Evolutionary conservation across 2,888 invertebrate species (phyloP), one percentile per base, ranked within the genome.

Genomic region (Drosophila hamatofila): DNA sequence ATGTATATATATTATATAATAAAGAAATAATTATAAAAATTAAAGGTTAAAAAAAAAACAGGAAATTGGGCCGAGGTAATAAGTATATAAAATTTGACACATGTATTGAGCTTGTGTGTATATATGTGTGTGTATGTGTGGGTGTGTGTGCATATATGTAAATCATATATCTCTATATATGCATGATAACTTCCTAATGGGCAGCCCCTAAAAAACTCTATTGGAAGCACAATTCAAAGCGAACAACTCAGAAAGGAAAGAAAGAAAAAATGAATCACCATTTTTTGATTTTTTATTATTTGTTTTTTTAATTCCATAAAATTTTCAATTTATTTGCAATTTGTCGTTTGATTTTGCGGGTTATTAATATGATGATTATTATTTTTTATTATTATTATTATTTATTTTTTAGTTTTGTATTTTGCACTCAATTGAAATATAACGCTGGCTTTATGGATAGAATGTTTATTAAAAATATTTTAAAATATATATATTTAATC

Each of bases 211-310:
- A 79, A 80, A 49, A 49, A 49, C 62, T 75, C 42, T 72, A 92
- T 92, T 90, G 92, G 92, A 91, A 92, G 92, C 92, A 92, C 92
- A 92, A 92, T 90, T 91, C 90, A 84, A 83, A 76, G 74, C 77
- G 65, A 68, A 60, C 66, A 86, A 73, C 77, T 81, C 79, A 73
- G 89, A 72, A 82, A 72, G 70, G 65, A 80, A 88, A 69, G 66
- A 78, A 87, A 76, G 75, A 84, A 80, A 27, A 49, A 49, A 49
- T 27, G 74, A 78, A 75, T 81, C 89, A 87, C 76, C 89, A 89
- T 81, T 75, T 72, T 75, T 49, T 70, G 41, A 3, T 11, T 78
- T 70, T 70, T 72, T 49, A 68, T 62, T 14, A n/a, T n/a, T 80
- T n/a, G 5, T 48, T 48, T 27, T 11, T 25, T 48, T 46, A 61